Percentiles rank a stretch among this genome's conserved stretches.
These are phyloP conservation scores for Octopus bimaculoides DNA, from an alignment of 1,140 invertebrate species.

Conservation along the genomic window DNA sequence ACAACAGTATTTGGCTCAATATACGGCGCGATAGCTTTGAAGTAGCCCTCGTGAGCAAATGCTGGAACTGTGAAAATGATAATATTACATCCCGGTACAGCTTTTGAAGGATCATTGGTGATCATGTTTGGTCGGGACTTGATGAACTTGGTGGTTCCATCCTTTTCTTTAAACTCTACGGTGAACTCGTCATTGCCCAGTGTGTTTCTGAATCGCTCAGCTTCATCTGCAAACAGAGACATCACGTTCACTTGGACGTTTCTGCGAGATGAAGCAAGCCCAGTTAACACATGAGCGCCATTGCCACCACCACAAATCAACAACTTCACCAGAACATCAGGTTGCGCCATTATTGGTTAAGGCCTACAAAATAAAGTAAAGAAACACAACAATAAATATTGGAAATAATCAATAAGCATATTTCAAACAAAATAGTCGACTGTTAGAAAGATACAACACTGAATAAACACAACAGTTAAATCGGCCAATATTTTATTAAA, in stretches of 20 bases:
- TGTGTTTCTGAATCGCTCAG: slow-evolving; percentile 36
- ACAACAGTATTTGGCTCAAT: slow-evolving; percentile 33
- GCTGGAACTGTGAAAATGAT: slow-evolving; percentile 40
- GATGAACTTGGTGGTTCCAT: slow-evolving; percentile 24
- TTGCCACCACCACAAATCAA: slow-evolving; percentile 43
- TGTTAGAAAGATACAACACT: no score
- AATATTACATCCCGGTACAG: slow-evolving; percentile 29
- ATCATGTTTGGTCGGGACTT: slow-evolving; percentile 30
- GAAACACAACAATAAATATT: no score
- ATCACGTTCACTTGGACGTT: slow-evolving; percentile 39
- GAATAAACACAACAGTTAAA: no score
- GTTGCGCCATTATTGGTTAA: slow-evolving; percentile 43
- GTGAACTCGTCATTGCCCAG: slow-evolving; percentile 30
- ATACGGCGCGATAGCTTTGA: slow-evolving; percentile 37
- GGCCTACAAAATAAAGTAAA: no score
- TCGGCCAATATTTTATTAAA: no score
- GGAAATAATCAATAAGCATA: no score
- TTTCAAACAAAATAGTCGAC: no score
- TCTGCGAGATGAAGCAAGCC: slow-evolving; percentile 33
- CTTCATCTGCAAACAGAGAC: slow-evolving; percentile 42
- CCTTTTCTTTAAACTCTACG: slow-evolving; percentile 29
- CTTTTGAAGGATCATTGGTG: slow-evolving; percentile 34
- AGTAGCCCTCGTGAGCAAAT: slow-evolving; percentile 38
- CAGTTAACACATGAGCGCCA: slow-evolving; percentile 41
- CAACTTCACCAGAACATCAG: slow-evolving; percentile 40